phyloP scores from a whole-genome alignment of 2,888 invertebrate species.

The Orthonevra nobilis region DNA sequence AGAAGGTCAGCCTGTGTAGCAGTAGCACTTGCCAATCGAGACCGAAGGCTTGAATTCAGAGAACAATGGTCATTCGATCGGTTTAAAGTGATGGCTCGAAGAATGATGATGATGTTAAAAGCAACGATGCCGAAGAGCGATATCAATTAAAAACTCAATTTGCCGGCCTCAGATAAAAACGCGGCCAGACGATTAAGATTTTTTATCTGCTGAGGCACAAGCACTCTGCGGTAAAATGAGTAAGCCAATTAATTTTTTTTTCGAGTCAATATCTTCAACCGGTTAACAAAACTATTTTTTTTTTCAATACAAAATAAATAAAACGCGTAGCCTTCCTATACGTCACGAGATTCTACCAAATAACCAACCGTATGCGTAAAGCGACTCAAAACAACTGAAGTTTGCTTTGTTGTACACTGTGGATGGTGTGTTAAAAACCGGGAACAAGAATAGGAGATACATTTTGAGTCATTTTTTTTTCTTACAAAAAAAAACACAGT shows the following conservation, averaged over 20 bases:
- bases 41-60: too few species aligned
- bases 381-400: conserved; percentile 67
- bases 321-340: not conserved
- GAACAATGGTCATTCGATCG: too few species aligned
- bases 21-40: conserved; percentile 3
- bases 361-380: conserved; percentile 50
- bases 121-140: conserved; percentile 6
- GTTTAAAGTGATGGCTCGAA: not conserved
- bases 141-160: conserved; percentile 17
- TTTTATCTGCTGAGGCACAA: not conserved
- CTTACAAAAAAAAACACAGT: too few species aligned
- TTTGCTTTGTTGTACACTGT: conserved; percentile 6
- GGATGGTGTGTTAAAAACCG: conserved; percentile 27
- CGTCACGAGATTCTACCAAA: conserved; percentile 1
- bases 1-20: conserved; percentile 21
- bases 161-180: conserved; percentile 9
- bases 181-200: conserved; percentile 14
- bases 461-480: conserved; percentile 13
- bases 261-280: conserved; percentile 3
- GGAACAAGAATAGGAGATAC: conserved; percentile 13
- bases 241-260: conserved; percentile 13
- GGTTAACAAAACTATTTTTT: conserved; percentile 10
- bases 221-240: not conserved
- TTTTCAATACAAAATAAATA: conserved; percentile 4
- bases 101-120: conserved; percentile 2